Percentiles rank a stretch among this genome's conserved stretches.
Conservation (phyloP, 1,140 invertebrate genomes). For the Leptinotarsa undecemlineata region DNA sequence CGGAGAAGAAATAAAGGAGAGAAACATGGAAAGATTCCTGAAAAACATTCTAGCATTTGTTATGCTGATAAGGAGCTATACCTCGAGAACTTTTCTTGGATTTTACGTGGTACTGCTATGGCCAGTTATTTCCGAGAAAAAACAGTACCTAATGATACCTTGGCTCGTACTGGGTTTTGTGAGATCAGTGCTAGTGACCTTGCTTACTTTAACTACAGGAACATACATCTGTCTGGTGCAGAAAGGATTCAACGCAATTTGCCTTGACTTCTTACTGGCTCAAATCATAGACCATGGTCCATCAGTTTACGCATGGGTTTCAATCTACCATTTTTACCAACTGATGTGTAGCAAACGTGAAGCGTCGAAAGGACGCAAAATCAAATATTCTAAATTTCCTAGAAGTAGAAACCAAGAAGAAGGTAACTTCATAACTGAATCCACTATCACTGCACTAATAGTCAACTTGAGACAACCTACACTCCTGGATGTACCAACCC, state of each 20-base stretch:
- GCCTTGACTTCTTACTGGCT: constrained; percentile 30
- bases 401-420: neutral
- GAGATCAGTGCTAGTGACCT: constrained; percentile 26
- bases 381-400: neutral
- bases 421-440: neutral
- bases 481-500: neutral
- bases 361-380: neutral
- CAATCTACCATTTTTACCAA: constrained; percentile 14
- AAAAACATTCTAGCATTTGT: constrained; percentile 29
- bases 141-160: constrained; percentile 30
- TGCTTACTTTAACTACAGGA: constrained; percentile 27
- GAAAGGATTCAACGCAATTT: constrained; percentile 23
- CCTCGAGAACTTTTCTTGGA: constrained; percentile 23
- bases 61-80: constrained; percentile 28
- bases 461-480: neutral
- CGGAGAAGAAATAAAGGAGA: constrained; percentile 9
- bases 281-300: constrained; percentile 32
- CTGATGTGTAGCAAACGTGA: neutral
- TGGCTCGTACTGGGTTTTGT: constrained; percentile 32
- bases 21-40: constrained; percentile 23
- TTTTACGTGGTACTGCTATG: constrained; percentile 36
- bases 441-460: neutral
- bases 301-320: constrained; percentile 32
- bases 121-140: constrained; percentile 35
- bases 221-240: constrained; percentile 22